Conservation (phyloP, 2,113 vertebrate genomes). For the Gasterosteus nipponicus region DNA sequence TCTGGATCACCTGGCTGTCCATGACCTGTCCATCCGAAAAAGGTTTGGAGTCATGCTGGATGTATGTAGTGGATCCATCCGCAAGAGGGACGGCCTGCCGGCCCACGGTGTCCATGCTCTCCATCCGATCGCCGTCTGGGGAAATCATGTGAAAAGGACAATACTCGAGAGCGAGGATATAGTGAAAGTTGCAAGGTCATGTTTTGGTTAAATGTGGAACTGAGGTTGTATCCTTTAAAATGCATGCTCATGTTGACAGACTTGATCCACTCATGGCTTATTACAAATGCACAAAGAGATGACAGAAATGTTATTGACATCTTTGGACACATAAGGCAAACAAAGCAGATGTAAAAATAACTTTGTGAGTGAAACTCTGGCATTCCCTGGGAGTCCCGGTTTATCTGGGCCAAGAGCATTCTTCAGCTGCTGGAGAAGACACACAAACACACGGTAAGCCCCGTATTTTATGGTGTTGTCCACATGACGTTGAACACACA, state of each 20-base stretch:
- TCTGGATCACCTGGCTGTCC: conserved; percentile 97
- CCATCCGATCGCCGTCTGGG: conserved; percentile 93
- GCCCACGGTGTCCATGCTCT: conserved; percentile 96
- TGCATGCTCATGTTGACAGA: not conserved
- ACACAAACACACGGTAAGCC: conserved; percentile 21
- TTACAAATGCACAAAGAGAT: not conserved
- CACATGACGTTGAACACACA: not conserved
- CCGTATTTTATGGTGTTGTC: not conserved
- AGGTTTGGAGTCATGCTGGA: conserved; percentile 93
- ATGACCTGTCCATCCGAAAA: conserved; percentile 94
- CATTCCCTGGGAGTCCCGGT: conserved; percentile 97
- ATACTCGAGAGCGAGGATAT: not conserved
- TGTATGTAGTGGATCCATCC: conserved; percentile 97
- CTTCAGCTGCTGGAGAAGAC: conserved; percentile 79
- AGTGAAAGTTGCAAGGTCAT: not conserved
- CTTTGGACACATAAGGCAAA: not conserved
- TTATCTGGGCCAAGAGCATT: conserved; percentile 99
- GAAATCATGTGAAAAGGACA: conserved; percentile 4
- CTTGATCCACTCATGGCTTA: not conserved
- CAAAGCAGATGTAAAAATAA: not conserved
- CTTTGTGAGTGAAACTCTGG: conserved; percentile 85
- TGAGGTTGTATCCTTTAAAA: too few relatives aligned
- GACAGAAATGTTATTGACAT: not conserved
- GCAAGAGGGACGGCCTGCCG: conserved; percentile 95
- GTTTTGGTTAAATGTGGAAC: not conserved